Percentiles rank a stretch among this genome's conserved stretches.
Conservation (phyloP, 1,140 invertebrate genomes). For the Meloidogyne hapla region DNA sequence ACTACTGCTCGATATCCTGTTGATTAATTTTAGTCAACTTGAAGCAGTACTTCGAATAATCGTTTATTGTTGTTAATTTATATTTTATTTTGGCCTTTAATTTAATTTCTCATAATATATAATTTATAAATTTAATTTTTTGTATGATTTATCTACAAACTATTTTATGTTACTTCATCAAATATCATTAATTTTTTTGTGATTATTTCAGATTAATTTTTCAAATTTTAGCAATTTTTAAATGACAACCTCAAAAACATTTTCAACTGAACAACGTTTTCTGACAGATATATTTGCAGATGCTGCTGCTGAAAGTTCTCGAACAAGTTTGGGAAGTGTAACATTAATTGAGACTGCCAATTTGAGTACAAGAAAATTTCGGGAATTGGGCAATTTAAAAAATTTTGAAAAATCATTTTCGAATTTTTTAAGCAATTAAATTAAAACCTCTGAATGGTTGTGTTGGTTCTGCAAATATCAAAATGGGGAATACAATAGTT, state of each 20-base stretch:
- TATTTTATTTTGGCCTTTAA: not conserved
- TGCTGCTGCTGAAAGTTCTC: not conserved
- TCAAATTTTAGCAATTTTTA: too few relatives aligned
- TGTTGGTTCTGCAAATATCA: conserved; percentile 41
- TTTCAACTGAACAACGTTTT: conserved; percentile 7
- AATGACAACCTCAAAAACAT: not conserved
- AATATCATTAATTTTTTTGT: not conserved
- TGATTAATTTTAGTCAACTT: not conserved
- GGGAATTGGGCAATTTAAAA: not conserved
- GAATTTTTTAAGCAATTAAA: conserved; percentile 38
- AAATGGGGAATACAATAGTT: conserved; percentile 50
- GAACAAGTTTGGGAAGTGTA: not conserved
- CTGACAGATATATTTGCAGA: not conserved
- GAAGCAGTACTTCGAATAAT: not conserved
- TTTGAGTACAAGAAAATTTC: not conserved
- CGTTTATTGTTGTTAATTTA: not conserved
- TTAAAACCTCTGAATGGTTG: conserved; percentile 37
- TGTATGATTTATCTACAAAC: too few relatives aligned
- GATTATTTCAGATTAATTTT: not conserved
- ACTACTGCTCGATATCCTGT: not conserved
- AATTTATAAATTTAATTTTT: too few relatives aligned
- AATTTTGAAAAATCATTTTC: not conserved
- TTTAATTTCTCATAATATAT: too few relatives aligned
- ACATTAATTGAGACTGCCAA: not conserved
- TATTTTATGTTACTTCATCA: too few relatives aligned